These are phyloP conservation scores for Mionectes olivaceus DNA, from an alignment of 2,797 vertebrate genomes.

Conservation along the genomic window DNA sequence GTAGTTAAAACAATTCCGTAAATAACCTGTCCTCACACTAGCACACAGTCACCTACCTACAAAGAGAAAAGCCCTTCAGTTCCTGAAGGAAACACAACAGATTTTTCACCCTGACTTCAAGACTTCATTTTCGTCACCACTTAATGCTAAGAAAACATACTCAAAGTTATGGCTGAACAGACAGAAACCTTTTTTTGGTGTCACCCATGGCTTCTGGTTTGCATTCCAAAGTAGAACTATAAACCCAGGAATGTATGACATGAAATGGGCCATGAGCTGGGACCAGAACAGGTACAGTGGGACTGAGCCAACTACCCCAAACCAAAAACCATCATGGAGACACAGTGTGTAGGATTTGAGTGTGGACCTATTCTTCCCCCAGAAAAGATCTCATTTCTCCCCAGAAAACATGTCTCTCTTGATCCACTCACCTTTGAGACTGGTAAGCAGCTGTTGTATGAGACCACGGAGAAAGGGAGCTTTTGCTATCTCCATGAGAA, in stretches of 20 bases:
- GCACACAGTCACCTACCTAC: not conserved
- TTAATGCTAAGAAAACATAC: not conserved
- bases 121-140: not conserved
- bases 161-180: not conserved
- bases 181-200: not conserved
- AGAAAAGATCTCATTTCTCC: not conserved
- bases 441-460: accelerated
- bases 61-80: not conserved
- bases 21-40: not conserved
- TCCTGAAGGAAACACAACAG: not conserved
- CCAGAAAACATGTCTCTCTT: not conserved
- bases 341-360: not conserved
- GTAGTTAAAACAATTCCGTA: not conserved
- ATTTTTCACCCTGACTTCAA: not conserved
- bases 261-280: accelerated
- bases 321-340: not conserved
- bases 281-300: not conserved
- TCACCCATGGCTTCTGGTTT: not conserved
- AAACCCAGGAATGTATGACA: not conserved
- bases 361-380: not conserved
- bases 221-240: not conserved
- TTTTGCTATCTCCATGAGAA: not conserved
- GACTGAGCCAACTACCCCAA: not conserved
- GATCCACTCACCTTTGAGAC: not conserved
- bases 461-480: not conserved